Percentiles rank a stretch among this genome's conserved stretches.
These are phyloP conservation scores for Fabriciana adippe DNA, from an alignment of 2,888 invertebrate genomes.

Conservation along the genomic window DNA sequence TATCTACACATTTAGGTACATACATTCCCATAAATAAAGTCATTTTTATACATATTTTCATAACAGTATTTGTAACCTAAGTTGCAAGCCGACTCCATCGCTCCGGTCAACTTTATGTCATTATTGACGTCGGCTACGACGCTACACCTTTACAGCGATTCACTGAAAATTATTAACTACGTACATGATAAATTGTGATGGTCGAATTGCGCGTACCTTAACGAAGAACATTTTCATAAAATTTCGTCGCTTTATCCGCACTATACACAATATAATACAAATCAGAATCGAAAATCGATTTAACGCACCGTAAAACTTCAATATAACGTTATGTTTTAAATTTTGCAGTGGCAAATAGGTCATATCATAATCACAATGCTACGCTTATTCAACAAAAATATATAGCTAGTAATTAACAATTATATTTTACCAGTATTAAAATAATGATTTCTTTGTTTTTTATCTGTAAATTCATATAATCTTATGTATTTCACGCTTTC, in stretches of 20 bases:
- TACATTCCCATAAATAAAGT: too few relatives aligned
- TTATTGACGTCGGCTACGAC: conserved; percentile 55
- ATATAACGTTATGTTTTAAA: conserved; percentile 39
- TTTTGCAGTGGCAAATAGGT: conserved; percentile 22
- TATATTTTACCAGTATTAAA: neutral
- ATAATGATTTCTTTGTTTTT: neutral
- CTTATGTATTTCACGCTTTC: neutral
- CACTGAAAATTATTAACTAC: conserved; percentile 24
- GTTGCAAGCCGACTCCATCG: conserved; percentile 16
- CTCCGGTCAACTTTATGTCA: conserved; percentile 50
- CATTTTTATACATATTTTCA: too few relatives aligned
- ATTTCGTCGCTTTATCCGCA: conserved; percentile 29
- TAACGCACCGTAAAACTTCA: conserved; percentile 44
- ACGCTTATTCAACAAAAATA: neutral
- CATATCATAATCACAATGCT: conserved; percentile 13
- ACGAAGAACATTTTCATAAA: conserved; percentile 38
- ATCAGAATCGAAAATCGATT: conserved; percentile 44
- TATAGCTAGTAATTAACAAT: neutral
- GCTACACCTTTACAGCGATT: conserved; percentile 35
- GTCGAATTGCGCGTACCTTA: conserved; percentile 28
- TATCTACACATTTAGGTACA: too few relatives aligned
- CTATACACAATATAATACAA: conserved; percentile 26
- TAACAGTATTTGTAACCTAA: too few relatives aligned
- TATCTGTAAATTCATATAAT: neutral
- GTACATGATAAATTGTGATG: conserved; percentile 27